These are phyloP conservation scores for Ormyrus labotus DNA, from an alignment of 2,888 invertebrate species.

Conservation along the genomic window DNA sequence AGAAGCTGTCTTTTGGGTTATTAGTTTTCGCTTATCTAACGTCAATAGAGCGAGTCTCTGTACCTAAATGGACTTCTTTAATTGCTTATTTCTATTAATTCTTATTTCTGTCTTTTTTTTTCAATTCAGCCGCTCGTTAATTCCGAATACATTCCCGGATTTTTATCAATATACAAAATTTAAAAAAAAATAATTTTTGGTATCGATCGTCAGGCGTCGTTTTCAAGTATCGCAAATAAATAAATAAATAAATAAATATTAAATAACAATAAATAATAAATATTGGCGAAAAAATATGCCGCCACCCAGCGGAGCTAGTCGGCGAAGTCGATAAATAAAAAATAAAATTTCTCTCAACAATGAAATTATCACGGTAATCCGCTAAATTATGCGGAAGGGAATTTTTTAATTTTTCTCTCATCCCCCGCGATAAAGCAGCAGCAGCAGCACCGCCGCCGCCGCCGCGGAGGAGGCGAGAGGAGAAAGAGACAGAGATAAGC, in stretches of 20 bases:
- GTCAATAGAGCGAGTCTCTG: conserved; percentile 28
- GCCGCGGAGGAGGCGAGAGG: not conserved
- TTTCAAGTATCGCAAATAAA: no score
- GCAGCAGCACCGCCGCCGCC: no score
- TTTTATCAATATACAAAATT: no score
- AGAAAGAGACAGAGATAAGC: not conserved
- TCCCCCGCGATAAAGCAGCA: no score
- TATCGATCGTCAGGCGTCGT: no score
- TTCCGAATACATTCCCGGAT: not conserved
- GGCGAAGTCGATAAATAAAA: not conserved
- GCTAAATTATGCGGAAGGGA: conserved; percentile 15
- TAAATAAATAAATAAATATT: no score
- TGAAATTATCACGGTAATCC: conserved; percentile 5
- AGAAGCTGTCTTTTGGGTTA: conserved; percentile 22
- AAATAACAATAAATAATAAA: no score
- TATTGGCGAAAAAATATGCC: no score
- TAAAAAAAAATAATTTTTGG: no score
- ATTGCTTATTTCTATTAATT: no score
- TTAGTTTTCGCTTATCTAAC: conserved; percentile 50
- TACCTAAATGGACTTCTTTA: conserved; percentile 20
- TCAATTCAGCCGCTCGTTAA: not conserved
- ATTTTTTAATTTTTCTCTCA: conserved; percentile 26
- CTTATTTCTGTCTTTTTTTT: conserved; percentile 2
- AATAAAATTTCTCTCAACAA: not conserved
- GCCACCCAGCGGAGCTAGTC: not conserved